Evolutionary conservation across 2,113 vertebrate species (phyloP).

Genomic region (Vireo altiloquus): DNA sequence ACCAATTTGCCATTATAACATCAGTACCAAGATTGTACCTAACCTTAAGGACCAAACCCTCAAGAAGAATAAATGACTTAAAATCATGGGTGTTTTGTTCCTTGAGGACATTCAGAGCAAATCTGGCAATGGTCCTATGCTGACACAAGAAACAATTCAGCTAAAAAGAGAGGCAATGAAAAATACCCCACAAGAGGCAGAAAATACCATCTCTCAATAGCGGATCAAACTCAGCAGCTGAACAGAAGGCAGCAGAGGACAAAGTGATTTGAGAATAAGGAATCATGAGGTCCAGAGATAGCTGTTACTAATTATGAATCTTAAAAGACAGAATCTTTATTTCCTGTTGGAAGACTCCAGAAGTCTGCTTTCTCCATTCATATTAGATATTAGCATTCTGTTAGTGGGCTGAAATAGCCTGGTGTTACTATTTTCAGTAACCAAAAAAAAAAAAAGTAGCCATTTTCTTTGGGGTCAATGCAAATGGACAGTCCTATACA

Average conservation of each 20-base stretch:
- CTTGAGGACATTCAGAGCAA: not conserved
- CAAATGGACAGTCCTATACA: not conserved
- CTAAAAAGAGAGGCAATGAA: not conserved
- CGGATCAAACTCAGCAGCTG: not conserved
- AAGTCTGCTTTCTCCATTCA: not conserved
- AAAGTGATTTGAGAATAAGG: not conserved
- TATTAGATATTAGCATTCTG: not conserved
- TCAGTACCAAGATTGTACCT: not conserved
- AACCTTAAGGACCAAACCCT: not conserved
- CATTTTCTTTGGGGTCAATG: not conserved
- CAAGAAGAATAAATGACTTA: not conserved
- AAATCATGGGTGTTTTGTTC: not conserved
- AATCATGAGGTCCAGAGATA: not conserved
- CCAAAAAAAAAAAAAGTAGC: not conserved
- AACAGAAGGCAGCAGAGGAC: constrained; percentile 12
- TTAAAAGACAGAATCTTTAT: not conserved
- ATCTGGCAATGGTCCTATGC: not conserved
- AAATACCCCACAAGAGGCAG: not conserved
- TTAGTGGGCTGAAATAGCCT: not conserved
- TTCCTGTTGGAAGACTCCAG: not conserved
- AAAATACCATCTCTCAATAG: not conserved
- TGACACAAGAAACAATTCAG: not conserved
- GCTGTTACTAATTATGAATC: not conserved
- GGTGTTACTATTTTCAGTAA: not conserved
- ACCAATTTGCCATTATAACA: not conserved